phyloP scores from a whole-genome alignment of 2,113 vertebrate genomes.

The Caranx melampygus region DNA sequence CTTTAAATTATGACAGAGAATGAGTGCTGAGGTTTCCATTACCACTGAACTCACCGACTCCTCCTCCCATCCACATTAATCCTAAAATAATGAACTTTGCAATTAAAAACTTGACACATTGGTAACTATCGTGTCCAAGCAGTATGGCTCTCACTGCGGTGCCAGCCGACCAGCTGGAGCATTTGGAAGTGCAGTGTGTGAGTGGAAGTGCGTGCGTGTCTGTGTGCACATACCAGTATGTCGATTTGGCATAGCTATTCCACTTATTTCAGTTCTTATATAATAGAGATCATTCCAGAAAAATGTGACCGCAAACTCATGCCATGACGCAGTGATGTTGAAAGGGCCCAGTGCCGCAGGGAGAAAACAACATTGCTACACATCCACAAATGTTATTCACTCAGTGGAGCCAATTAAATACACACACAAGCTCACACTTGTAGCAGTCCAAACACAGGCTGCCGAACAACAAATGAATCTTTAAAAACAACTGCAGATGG shows the following conservation, averaged over 20 bases:
- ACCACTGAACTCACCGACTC: conserved; percentile 1
- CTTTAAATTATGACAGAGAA: background rate
- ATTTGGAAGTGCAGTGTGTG: conserved; percentile 30
- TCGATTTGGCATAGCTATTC: conserved; percentile 34
- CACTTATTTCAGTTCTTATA: conserved; percentile 50
- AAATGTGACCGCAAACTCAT: conserved; percentile 50
- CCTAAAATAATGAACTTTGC: conserved; percentile 28
- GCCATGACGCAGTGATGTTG: conserved; percentile 45
- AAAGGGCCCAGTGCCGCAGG: conserved; percentile 26
- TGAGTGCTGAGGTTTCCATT: background rate
- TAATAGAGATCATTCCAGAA: conserved; percentile 49
- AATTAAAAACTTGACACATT: conserved; percentile 16
- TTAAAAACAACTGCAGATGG: background rate
- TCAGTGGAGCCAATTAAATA: conserved; percentile 27
- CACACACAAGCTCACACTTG: background rate
- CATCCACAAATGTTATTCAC: conserved; percentile 43
- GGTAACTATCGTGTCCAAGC: background rate
- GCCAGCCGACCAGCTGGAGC: conserved; percentile 41
- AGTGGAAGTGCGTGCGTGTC: background rate
- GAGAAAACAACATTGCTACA: conserved; percentile 40
- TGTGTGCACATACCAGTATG: conserved; percentile 25
- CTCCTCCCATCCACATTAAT: conserved; percentile 16
- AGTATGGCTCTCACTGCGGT: background rate
- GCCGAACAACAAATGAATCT: background rate
- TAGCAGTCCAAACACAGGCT: background rate